phyloP scores from a whole-genome alignment of 2,113 vertebrate species.

The Nannospalax galili region DNA sequence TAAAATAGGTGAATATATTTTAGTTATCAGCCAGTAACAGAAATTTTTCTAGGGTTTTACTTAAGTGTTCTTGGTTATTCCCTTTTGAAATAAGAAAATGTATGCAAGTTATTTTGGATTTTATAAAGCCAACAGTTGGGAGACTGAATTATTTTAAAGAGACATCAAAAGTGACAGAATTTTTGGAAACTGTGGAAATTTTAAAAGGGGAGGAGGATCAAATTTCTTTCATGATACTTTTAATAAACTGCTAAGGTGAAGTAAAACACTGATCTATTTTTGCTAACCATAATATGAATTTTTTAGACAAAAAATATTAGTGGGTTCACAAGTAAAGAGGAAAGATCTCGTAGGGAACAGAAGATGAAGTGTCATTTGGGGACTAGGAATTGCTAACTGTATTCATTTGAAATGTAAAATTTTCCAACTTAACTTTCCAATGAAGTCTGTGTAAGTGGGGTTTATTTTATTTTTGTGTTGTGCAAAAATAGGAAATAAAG shows the following conservation, averaged over 20 bases:
- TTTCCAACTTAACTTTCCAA: constrained; percentile 8
- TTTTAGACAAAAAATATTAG: neutral
- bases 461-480: constrained; percentile 53
- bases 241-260: neutral
- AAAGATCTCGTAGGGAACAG: neutral
- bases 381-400: neutral
- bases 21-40: neutral
- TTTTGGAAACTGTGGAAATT: neutral
- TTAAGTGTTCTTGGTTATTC: no score
- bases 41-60: neutral
- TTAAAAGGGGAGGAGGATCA: neutral
- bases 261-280: neutral
- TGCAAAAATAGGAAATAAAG: neutral
- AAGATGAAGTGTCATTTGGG: neutral
- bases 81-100: no score
- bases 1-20: neutral
- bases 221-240: neutral
- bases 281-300: neutral
- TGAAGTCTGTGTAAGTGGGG: neutral
- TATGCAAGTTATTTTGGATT: no score
- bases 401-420: constrained; percentile 41
- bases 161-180: no score
- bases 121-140: no score
- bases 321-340: neutral
- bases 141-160: no score